Conservation (phyloP, 2,797 vertebrate species). For the Varecia variegata region DNA sequence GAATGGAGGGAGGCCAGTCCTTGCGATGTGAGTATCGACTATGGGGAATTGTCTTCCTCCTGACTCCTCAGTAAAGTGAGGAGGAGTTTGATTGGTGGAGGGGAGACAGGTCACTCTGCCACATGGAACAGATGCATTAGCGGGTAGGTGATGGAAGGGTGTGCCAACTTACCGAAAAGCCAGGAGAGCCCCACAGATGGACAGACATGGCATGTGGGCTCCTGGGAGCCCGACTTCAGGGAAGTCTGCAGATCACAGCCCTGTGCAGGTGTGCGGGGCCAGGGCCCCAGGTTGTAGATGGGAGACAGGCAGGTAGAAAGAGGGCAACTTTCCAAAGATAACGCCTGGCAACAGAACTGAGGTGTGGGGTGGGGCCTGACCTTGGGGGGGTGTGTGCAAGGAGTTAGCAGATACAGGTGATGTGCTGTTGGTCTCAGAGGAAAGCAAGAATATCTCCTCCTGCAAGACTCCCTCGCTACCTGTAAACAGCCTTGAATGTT, state of each 20-base stretch:
- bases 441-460: background rate
- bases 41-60: background rate
- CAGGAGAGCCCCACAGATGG: background rate
- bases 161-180: background rate
- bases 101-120: background rate
- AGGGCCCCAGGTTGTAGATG: background rate
- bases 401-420: background rate
- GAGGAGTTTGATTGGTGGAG: background rate
- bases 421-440: background rate
- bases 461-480: background rate
- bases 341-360: fast-evolving
- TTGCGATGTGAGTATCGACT: background rate
- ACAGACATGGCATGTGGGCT: background rate
- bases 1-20: background rate
- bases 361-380: background rate
- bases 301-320: background rate
- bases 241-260: background rate
- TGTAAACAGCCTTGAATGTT: background rate
- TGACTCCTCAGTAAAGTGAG: background rate
- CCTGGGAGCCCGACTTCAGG: background rate
- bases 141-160: background rate
- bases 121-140: fast-evolving
- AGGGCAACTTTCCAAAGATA: background rate
- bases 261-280: background rate
- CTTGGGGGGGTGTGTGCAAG: background rate